Evolutionary conservation across 2,113 vertebrate species (phyloP), one percentile per base, ranked within the genome.

Genomic region (Oreochromis tanganicae): DNA sequence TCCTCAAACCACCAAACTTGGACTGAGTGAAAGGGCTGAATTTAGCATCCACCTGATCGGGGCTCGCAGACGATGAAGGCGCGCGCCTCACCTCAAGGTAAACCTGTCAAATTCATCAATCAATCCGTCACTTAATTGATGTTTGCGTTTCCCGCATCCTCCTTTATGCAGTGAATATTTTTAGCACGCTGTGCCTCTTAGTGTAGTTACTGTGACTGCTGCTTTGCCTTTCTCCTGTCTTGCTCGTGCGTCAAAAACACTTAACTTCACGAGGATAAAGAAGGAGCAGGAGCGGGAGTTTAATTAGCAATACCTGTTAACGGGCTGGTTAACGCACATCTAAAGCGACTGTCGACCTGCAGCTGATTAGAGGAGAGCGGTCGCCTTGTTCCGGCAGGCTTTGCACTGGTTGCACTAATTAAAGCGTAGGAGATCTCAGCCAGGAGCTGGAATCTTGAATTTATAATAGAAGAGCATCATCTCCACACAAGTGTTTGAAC

Each of bases 1-100:
- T 85, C 91, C 66, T 75, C 81, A 38, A 50, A 68, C 32, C 89
- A 29, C 86, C 68, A 36, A 92, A 93, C 90, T 93, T 90, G 88
- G 88, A 86, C 78, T 27, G 81, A 80, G 34, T 55, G 81, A 83
- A 66, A 84, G 81, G 34, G 79, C 54, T 84, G 90, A 38, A 82
- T 87, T 55, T 52, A 11, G 82, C 84, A 84, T 85, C 80, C 66
- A 90, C 87, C 86, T 88, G 85, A 81, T 79, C 79, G 17, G 73
- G 81, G 59, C 75, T 88, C 38, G 46, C 13, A 66, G 91, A 66
- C 46, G 91, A 94, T 95, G 94, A 73, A 90, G 91, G 89, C 85
- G 91, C 82, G 90, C 83, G 79, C 85, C 21, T 81, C 92, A 78
- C 90, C 86, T 85, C 81, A 57, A 95, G 95, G 95, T 96, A 95